Evolutionary conservation across 1,140 invertebrate genomes (phyloP), one percentile per base, ranked within the genome.

Genomic region (Rhagoletis zephyria): DNA sequence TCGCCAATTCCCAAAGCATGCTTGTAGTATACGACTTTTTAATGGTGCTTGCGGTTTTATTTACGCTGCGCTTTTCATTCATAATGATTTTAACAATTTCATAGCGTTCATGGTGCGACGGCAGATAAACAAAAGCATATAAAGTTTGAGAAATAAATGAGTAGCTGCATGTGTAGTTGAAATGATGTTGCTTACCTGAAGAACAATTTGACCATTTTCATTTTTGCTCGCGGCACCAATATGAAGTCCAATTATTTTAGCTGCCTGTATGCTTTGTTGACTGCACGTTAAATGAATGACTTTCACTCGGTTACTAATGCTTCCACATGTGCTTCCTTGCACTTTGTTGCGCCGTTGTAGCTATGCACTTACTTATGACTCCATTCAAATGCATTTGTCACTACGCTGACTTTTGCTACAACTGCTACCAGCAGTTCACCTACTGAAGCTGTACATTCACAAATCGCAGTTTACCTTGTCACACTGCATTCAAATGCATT

Each of bases 161-260:
- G 30, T 30, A 30, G 0, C 30, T 30, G 30, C 30, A 30, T 30
- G 1, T 30, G 5, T 56, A 56, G 10, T 56, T 10, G 10, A 56
- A 63, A 14, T 63, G 12, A n/a, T 59, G 14, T 86, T 65, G 10
- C 85, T 86, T 88, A 88, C 87, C 87, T 88, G 85, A 88, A 65
- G 67, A 88, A 88, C 48, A 86, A 61, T 64, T 88, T 88, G 10
- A 86, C 85, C 40, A 85, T 86, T 74, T 88, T 88, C 87, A 88
- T 88, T 9, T 74, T 87, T 81, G 48, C 74, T 42, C 16, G 16
- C 48, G 74, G 74, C 74, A 81, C 16, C 19, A 56, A 81, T 3
- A 30, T 6, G 16, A 9, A 19, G 5, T 16, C 51, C 6, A 81
- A 10, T 16, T 48, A 48, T 45, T 14, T 30, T 16, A 12, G 2